These are phyloP conservation scores for Lochmaea crataegi DNA, from an alignment of 2,888 invertebrate species.

Conservation along the genomic window DNA sequence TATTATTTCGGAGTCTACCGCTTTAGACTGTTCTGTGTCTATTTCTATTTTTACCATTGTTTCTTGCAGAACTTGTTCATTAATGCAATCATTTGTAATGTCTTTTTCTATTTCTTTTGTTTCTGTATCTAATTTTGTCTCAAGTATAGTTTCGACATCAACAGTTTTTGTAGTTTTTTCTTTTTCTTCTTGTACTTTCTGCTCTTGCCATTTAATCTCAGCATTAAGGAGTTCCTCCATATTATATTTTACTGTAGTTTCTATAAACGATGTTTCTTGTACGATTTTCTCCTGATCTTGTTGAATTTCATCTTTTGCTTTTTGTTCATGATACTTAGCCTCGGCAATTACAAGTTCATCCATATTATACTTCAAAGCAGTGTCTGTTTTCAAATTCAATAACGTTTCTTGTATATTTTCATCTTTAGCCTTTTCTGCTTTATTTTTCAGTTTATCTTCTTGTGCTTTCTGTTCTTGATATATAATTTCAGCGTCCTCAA, in stretches of 20 bases:
- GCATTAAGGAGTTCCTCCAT: background rate
- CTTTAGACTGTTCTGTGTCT: background rate
- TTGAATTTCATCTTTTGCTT: background rate
- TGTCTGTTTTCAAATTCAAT: background rate
- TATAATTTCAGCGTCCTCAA: conserved; percentile 48
- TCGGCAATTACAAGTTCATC: background rate
- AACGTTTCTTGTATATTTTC: conserved; percentile 1
- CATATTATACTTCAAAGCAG: background rate
- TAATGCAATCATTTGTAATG: background rate
- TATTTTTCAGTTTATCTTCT: background rate
- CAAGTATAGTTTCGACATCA: no score
- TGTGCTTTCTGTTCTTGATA: conserved; percentile 46
- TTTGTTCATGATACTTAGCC: background rate
- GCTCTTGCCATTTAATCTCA: background rate
- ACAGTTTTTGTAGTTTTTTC: background rate
- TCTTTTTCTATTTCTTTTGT: background rate
- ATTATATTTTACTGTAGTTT: background rate
- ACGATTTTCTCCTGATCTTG: background rate
- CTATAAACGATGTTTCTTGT: background rate
- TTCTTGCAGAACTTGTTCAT: no score
- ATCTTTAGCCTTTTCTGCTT: background rate
- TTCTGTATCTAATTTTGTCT: background rate
- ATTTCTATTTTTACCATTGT: background rate
- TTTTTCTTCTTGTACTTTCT: background rate
- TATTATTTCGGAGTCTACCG: background rate